Conservation (phyloP, 2,797 vertebrate species). For the Petrocephalus sullivani region DNA sequence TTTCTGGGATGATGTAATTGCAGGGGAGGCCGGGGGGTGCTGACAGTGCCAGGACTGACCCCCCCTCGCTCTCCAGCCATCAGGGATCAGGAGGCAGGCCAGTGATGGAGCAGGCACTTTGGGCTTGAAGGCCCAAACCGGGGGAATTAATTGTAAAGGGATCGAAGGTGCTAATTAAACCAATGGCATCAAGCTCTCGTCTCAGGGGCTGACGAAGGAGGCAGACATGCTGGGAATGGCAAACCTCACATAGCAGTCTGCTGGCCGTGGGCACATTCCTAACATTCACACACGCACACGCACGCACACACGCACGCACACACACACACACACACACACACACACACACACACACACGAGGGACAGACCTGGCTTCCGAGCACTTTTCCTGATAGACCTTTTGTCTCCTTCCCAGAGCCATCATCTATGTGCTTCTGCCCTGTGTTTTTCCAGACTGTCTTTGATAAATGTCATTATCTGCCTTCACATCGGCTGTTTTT, state of each 20-base stretch:
- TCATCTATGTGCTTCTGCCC: not conserved
- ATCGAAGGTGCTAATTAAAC: conserved; percentile 22
- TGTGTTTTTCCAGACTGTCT: not conserved
- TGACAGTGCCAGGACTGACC: not conserved
- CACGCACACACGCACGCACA: no score
- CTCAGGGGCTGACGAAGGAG: not conserved
- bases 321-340: no score
- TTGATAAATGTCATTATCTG: conserved; percentile 15
- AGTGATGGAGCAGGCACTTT: not conserved
- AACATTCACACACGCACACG: no score
- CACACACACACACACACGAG: not conserved
- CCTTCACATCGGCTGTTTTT: not conserved
- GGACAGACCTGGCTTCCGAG: conserved; percentile 19
- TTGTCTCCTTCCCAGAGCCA: not conserved
- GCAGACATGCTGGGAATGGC: not conserved
- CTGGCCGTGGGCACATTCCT: not conserved
- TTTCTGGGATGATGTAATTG: not conserved
- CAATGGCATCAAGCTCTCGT: not conserved
- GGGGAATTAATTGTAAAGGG: conserved; percentile 9
- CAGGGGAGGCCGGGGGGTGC: not conserved
- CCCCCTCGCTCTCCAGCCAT: not conserved
- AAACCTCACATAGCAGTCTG: not conserved
- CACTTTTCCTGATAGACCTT: conserved; percentile 31
- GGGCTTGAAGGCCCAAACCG: not conserved
- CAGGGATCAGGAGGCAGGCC: not conserved